Evolutionary conservation across 2,113 vertebrate species (phyloP), one percentile per base, ranked within the genome.

Genomic region (Microtus montanus): DNA sequence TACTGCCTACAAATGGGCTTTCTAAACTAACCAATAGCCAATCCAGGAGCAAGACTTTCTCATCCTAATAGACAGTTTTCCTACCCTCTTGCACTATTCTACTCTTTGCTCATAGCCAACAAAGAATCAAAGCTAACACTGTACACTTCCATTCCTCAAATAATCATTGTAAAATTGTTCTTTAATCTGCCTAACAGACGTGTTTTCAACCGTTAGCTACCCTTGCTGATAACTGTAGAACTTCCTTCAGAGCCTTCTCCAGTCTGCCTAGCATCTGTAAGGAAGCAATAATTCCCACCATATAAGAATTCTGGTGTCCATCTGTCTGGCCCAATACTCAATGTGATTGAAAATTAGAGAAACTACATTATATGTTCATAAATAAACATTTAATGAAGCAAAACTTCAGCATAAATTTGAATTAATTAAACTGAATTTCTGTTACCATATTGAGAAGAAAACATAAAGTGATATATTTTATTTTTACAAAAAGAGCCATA

Each of bases 341-440:
- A 58, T 95, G 90, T 94, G 28, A 11, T 83, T 93, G n/a, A 7
- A 92, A 95, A 87, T 78, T 22, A 28, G 87, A 96, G 38, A 70
- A 94, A 28, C 0, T 87, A 70, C 47, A 24, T 85, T 47, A 24
- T 54, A 35, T 15, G 12, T 61, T 92, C 90, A 79, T 94, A 93
- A 93, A 87, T 66, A 33, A 87, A 38, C 38, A 90, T 30, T 78
- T 88, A 95, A 88, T 89, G 80, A 35, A 92, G 17, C 41, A 93
- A 44, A 89, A 83, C 75, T 92, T 71, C 15, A 91, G 19, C 35
- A 75, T 47, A 87, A 66, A 92, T 87, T 87, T 95, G n/a, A 92
- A 80, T 77, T 58, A 38, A 87, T 73, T 95, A 33, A 52, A 75
- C 5, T 24, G 26, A 89, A 33, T 75, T 91, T 93, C 77, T 58